phyloP scores from a whole-genome alignment of 30 jellyfish, hydroid and myxozoan species.

The Chironex yamaguchii region DNA sequence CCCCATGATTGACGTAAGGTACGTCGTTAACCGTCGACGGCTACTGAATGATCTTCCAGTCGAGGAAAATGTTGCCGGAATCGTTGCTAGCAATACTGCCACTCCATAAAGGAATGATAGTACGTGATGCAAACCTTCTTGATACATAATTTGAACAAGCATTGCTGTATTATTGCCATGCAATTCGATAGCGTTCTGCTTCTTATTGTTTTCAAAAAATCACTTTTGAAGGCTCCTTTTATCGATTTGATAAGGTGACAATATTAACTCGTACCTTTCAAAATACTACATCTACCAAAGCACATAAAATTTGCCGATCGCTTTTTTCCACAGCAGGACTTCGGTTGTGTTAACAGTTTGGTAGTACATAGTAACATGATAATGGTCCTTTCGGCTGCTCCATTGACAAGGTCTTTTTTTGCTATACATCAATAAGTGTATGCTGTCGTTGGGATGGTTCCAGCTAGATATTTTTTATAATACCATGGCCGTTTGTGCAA shows the following conservation, averaged over 20 bases:
- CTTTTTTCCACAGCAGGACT: constrained; percentile 45
- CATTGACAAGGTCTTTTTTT: neutral
- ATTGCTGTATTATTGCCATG: constrained; percentile 30
- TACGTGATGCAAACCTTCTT: constrained; percentile 60
- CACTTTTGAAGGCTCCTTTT: constrained; percentile 48
- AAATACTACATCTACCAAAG: constrained; percentile 24
- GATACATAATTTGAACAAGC: constrained; percentile 35
- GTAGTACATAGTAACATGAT: neutral
- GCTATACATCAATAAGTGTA: constrained; percentile 31
- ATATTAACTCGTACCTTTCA: neutral
- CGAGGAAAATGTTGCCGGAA: constrained; percentile 58
- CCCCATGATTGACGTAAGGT: constrained; percentile 63
- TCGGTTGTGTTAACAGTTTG: constrained; percentile 18
- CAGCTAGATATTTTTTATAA: constrained; percentile 22
- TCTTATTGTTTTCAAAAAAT: constrained; percentile 41
- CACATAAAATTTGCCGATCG: constrained; percentile 30
- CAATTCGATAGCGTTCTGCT: constrained; percentile 34
- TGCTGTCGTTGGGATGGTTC: constrained; percentile 51
- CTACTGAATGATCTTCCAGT: constrained; percentile 63
- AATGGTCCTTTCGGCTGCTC: constrained; percentile 15
- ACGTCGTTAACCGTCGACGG: constrained; percentile 54
- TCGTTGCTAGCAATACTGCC: constrained; percentile 52
- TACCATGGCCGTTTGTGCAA: constrained; percentile 48
- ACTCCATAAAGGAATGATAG: constrained; percentile 45
- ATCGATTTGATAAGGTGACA: constrained; percentile 20